phyloP scores from a whole-genome alignment of 2,797 vertebrate species.

The Avahi laniger region DNA sequence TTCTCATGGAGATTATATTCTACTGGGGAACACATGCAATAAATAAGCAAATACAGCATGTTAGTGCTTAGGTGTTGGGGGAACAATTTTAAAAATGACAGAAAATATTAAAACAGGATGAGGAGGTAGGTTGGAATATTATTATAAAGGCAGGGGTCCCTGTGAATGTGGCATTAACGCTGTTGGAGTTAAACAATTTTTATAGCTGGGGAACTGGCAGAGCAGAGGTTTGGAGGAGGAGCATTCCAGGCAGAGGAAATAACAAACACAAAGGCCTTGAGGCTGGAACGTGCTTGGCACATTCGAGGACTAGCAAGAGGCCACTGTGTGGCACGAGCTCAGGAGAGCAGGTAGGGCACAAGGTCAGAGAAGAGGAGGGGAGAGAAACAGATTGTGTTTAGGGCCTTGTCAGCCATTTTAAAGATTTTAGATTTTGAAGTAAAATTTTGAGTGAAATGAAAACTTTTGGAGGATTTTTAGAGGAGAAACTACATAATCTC shows the following conservation, averaged over 20 bases:
- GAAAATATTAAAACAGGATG: background rate
- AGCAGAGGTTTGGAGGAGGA: background rate
- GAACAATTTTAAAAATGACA: background rate
- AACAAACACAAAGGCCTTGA: background rate
- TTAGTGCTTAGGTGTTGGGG: background rate
- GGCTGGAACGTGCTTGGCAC: background rate
- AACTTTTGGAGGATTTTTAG: background rate
- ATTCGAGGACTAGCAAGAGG: background rate
- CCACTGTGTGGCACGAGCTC: background rate
- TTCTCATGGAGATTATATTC: background rate
- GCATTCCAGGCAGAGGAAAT: background rate
- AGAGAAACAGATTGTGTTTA: background rate
- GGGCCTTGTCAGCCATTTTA: background rate
- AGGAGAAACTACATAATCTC: background rate
- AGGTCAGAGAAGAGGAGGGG: background rate
- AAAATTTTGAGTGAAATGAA: background rate
- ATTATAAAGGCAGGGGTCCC: background rate
- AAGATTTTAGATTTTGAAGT: background rate
- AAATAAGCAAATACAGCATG: background rate
- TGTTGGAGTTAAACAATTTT: background rate
- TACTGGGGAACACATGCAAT: background rate
- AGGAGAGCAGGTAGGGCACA: background rate
- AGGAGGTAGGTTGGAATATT: background rate
- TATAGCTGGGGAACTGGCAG: background rate
- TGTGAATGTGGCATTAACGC: background rate